Evolutionary conservation across 2,113 vertebrate species (phyloP).

Genomic region (Kryptolebias marmoratus): DNA sequence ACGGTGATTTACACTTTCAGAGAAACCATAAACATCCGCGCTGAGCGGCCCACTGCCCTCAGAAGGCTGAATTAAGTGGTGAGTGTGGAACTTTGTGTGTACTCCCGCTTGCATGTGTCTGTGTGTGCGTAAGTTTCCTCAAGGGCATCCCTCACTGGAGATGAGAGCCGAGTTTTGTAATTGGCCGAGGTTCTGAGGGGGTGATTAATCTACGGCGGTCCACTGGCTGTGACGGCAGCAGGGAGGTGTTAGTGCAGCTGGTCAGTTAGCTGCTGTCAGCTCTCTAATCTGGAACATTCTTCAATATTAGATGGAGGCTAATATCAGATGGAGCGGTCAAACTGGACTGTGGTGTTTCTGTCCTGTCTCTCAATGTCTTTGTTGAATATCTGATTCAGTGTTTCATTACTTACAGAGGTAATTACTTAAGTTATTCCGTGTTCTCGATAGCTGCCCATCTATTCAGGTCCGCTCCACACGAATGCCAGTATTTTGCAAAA

Average conservation of each 20-base stretch:
- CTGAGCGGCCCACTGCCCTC: constrained; percentile 58
- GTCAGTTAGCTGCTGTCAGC: constrained; percentile 75
- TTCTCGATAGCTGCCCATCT: not conserved
- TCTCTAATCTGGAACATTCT: constrained; percentile 73
- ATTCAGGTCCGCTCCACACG: not conserved
- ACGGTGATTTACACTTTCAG: constrained; percentile 76
- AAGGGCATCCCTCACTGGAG: constrained; percentile 65
- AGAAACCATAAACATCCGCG: constrained; percentile 77
- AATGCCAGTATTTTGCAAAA: no score
- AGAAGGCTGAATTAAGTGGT: constrained; percentile 68
- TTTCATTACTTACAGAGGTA: not conserved
- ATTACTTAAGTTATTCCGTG: not conserved
- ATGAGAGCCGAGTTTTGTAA: constrained; percentile 45
- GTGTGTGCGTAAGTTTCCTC: constrained; percentile 45
- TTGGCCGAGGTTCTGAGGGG: constrained; percentile 56
- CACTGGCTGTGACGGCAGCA: constrained; percentile 70
- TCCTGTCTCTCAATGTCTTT: constrained; percentile 1
- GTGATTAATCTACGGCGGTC: constrained; percentile 68
- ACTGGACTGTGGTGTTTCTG: constrained; percentile 31
- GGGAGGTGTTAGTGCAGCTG: constrained; percentile 71
- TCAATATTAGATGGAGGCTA: constrained; percentile 67
- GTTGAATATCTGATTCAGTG: not conserved
- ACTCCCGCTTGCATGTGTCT: constrained; percentile 25
- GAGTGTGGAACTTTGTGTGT: constrained; percentile 51
- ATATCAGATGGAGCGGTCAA: constrained; percentile 31